Evolutionary conservation across 2,797 vertebrate species (phyloP).

Genomic region (Poeciliopsis presidionis): DNA sequence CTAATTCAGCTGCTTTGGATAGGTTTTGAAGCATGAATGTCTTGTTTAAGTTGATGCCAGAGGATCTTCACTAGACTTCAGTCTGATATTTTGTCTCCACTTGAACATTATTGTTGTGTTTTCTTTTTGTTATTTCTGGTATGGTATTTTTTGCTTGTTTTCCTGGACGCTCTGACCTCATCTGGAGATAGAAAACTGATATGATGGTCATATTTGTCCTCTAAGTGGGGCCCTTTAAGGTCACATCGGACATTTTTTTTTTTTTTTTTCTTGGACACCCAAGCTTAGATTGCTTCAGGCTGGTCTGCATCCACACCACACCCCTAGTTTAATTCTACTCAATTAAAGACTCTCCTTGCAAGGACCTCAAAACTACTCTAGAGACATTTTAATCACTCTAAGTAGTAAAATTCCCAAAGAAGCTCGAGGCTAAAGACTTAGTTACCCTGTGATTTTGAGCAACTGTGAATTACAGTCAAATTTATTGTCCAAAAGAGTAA

Average conservation of each 20-base stretch:
- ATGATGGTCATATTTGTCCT: constrained; percentile 50
- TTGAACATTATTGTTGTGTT: background rate
- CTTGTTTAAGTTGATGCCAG: background rate
- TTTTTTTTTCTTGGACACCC: background rate
- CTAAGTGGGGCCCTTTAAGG: constrained; percentile 29
- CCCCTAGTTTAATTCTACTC: constrained; percentile 19
- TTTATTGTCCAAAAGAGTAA: constrained; percentile 15
- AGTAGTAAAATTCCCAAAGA: constrained; percentile 27
- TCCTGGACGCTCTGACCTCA: constrained; percentile 49
- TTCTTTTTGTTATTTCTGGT: background rate
- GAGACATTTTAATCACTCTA: constrained; percentile 37
- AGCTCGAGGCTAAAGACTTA: constrained; percentile 23
- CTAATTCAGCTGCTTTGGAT: background rate
- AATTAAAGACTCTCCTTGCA: constrained; percentile 23
- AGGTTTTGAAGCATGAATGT: background rate
- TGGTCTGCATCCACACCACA: constrained; percentile 1
- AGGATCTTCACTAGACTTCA: background rate
- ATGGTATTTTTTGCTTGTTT: background rate
- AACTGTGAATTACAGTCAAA: constrained; percentile 13
- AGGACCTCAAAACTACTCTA: constrained; percentile 20
- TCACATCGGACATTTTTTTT: constrained; percentile 30
- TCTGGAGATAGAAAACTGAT: constrained; percentile 39
- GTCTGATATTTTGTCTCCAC: no score
- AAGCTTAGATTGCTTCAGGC: constrained; percentile 20
- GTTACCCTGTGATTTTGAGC: constrained; percentile 13